Percentiles rank a stretch among this genome's conserved stretches.
phyloP scores from a whole-genome alignment of 2,113 vertebrate genomes.

The Chinchilla lanigera region DNA sequence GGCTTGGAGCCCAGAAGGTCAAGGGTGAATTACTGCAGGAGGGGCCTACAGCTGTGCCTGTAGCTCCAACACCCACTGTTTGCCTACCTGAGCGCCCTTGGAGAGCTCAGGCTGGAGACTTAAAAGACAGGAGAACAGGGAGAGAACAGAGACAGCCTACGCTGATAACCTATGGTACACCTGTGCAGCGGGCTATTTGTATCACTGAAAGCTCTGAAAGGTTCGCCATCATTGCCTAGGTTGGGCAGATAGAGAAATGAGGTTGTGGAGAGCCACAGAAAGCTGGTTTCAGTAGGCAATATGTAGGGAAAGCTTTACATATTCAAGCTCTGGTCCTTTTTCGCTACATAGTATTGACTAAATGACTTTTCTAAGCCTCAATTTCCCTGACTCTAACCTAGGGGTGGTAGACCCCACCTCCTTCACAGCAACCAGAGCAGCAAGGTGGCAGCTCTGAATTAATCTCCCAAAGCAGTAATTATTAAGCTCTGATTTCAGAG shows the following conservation, averaged over 20 bases:
- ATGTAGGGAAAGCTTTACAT: not conserved
- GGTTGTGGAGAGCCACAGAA: not conserved
- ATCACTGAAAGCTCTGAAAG: not conserved
- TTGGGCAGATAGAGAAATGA: not conserved
- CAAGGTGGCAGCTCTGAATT: not conserved
- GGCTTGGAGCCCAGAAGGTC: constrained; percentile 69
- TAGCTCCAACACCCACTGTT: not conserved
- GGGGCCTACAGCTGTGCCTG: not conserved
- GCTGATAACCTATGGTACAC: not conserved
- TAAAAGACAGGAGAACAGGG: not conserved
- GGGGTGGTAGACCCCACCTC: not conserved
- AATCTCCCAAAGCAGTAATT: not conserved
- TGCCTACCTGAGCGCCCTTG: constrained; percentile 36
- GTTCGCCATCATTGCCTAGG: not conserved
- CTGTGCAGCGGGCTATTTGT: not conserved
- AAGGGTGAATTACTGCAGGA: not conserved
- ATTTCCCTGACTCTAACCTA: not conserved
- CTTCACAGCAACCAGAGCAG: not conserved
- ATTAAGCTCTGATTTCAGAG: constrained; percentile 25
- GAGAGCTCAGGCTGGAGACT: not conserved
- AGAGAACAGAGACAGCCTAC: not conserved
- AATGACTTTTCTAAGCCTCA: not conserved
- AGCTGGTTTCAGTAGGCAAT: not conserved
- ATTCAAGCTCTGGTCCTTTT: not conserved
- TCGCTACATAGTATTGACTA: not conserved